phyloP scores from a whole-genome alignment of 1,140 invertebrate species.

The Heliconius himera region DNA sequence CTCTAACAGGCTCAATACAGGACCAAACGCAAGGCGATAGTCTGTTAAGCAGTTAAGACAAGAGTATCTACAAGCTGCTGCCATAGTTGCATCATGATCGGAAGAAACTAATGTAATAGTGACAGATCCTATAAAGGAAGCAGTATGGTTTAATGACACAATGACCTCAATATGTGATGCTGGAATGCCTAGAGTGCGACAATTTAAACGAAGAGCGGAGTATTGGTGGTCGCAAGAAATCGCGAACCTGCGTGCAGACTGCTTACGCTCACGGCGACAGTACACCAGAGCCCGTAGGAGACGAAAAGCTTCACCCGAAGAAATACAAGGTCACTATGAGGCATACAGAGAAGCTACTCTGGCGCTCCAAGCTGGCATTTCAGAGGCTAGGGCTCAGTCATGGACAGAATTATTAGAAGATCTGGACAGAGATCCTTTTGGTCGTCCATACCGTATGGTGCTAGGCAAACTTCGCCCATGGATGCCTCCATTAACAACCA shows the following conservation, averaged over 20 bases:
- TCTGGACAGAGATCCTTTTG: slow-evolving; percentile 28
- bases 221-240: neutral
- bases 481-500: slow-evolving; percentile 1
- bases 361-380: slow-evolving; percentile 13
- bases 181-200: neutral
- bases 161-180: neutral
- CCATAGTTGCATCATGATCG: neutral
- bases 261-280: neutral
- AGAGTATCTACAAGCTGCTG: neutral
- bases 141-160: neutral
- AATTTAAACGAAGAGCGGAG: neutral
- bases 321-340: neutral
- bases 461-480: neutral
- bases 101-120: neutral
- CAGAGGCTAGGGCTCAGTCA: neutral
- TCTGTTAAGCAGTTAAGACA: slow-evolving; percentile 25
- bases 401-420: slow-evolving; percentile 17
- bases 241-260: neutral
- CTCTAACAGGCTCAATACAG: neutral
- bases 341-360: neutral
- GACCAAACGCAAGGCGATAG: slow-evolving; percentile 39
- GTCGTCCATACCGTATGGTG: slow-evolving; percentile 17
- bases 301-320: neutral
- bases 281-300: neutral
- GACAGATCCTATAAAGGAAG: neutral